These are phyloP conservation scores for Siniperca chuatsi DNA, from an alignment of 2,113 vertebrate genomes.

Conservation along the genomic window DNA sequence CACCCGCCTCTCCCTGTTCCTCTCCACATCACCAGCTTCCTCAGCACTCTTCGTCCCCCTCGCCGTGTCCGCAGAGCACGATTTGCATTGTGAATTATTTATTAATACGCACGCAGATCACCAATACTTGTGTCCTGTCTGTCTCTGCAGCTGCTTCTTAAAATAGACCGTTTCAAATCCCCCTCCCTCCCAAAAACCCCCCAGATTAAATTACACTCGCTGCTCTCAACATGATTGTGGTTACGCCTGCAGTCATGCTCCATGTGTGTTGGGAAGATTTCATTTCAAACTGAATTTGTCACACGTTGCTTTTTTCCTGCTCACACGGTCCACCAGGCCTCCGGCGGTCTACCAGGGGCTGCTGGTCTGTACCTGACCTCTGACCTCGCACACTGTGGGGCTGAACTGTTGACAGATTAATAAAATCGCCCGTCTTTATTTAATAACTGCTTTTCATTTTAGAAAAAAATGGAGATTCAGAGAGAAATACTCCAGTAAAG, in stretches of 20 bases:
- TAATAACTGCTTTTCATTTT: too few species aligned
- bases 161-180: conserved; percentile 62
- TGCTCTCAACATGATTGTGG: conserved; percentile 46
- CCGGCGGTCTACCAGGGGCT: too few species aligned
- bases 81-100: conserved; percentile 9
- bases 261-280: conserved; percentile 12
- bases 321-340: neutral
- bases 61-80: neutral
- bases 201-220: conserved; percentile 44
- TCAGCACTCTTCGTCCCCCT: neutral
- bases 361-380: too few species aligned
- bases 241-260: conserved; percentile 32
- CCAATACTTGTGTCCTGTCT: conserved; percentile 16
- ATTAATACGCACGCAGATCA: neutral
- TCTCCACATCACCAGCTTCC: neutral
- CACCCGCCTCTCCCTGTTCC: neutral
- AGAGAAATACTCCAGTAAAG: too few species aligned
- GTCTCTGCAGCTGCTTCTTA: conserved; percentile 57
- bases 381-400: too few species aligned
- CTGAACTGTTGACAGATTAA: neutral
- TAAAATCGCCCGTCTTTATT: neutral
- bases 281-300: conserved; percentile 26
- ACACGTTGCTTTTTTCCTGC: conserved; percentile 16
- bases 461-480: too few species aligned
- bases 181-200: neutral